Conservation (phyloP, 2,888 invertebrate species). For the Pheosia gnoma region DNA sequence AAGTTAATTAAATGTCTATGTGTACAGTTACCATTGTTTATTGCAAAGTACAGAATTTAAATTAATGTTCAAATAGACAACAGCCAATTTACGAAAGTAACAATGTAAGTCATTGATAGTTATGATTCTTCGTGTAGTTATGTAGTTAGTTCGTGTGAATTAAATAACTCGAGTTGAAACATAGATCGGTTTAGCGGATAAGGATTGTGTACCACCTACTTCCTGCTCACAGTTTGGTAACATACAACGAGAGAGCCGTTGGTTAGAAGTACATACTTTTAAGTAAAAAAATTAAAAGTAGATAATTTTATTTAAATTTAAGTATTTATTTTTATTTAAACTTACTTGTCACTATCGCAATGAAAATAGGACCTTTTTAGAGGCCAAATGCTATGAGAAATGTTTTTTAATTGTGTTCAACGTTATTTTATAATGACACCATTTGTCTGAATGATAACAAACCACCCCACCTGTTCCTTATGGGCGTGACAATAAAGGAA, state of each 20-base stretch:
- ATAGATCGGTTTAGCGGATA: conserved; percentile 55
- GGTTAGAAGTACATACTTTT: conserved; percentile 14
- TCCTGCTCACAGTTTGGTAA: conserved; percentile 47
- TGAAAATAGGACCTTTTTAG: background rate
- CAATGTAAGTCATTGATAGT: background rate
- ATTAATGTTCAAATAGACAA: conserved; percentile 17
- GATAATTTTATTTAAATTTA: no score
- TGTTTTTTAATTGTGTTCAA: conserved; percentile 8
- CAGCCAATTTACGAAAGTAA: conserved; percentile 18
- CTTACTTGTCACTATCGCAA: background rate
- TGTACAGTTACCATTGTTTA: background rate
- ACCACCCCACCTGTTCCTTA: conserved; percentile 51
- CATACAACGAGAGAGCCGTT: conserved; percentile 35
- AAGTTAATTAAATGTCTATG: background rate
- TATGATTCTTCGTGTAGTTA: conserved; percentile 23
- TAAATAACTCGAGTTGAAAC: conserved; percentile 32
- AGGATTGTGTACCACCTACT: conserved; percentile 53
- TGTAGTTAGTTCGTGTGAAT: conserved; percentile 36
- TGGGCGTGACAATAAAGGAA: conserved; percentile 59
- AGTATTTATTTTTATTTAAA: no score
- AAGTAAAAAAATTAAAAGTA: no score
- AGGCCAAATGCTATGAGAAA: conserved; percentile 1
- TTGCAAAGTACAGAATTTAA: background rate
- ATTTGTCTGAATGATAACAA: conserved; percentile 16
- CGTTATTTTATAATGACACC: conserved; percentile 14